Evolutionary conservation across 2,888 invertebrate species (phyloP), one percentile per base, ranked within the genome.

Genomic region (Nephrocerus scutellatus): DNA sequence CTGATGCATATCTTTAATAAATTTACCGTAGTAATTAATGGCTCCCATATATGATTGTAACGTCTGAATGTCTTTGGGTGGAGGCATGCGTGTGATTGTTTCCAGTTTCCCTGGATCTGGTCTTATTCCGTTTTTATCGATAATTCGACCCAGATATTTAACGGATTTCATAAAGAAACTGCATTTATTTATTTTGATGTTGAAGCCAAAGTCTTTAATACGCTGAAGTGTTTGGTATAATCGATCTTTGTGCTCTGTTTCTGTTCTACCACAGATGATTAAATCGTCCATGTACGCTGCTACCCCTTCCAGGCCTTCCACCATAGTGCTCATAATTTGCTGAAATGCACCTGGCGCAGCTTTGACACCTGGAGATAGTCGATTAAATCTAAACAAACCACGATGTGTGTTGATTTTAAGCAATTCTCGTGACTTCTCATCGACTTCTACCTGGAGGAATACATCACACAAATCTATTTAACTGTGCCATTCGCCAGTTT

Each of bases 401-500:
- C 30, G 35, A 29, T 46, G 45, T 7, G 44, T 49, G 23, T 47
- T 46, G 3, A 44, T 24, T 10, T 44, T 48, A 6, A 50, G 33
- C 8, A 51, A 10, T 24, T 34, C 37, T 13, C 36, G 47, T 24
- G 43, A 42, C 15, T 39, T 37, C 10, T 48, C 39, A 9, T 47
- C 46, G 6, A 54, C 41, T 34, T 48, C 47, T 0, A 46, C 30
- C 36, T 52, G 50, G 3, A 53, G 22, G 30, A 40, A 53, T 4
- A 48, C 53, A 23, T 52, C 50, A 9, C 48, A 44, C 6, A 50
- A 29, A 26, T 50, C 47, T 5, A 48, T 39, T 18, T 43, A 38
- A 30, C 22, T 9, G 15, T 45, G 32, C 42, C 36, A 16, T 47
- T 36, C 13, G 43, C 12, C 3, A 43, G 35, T 22, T 46, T 41